Evolutionary conservation across 2,113 vertebrate genomes (phyloP).

Genomic region (Vidua macroura): DNA sequence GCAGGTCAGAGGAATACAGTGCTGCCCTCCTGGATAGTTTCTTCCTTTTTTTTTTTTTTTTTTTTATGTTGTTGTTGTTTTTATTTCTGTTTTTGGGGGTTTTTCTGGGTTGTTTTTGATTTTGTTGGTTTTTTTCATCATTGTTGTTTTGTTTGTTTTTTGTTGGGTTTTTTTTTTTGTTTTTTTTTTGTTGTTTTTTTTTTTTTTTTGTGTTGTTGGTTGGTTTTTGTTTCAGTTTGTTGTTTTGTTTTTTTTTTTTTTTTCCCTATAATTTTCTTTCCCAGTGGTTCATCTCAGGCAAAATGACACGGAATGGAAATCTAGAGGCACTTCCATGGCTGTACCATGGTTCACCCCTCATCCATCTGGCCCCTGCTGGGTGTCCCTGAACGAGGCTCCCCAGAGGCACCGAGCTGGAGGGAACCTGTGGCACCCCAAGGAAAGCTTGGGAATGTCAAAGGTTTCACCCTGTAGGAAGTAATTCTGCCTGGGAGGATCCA

Average conservation of each 20-base stretch:
- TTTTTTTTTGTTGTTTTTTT: not conserved
- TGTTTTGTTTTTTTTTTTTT: too few species aligned
- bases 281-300: not conserved
- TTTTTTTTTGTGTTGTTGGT: not conserved
- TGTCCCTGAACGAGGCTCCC: not conserved
- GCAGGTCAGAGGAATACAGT: not conserved
- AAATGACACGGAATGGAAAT: not conserved
- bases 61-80: too few species aligned
- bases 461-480: not conserved
- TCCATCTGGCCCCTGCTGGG: not conserved
- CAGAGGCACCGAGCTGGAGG: not conserved
- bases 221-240: not conserved
- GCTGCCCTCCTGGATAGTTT: not conserved
- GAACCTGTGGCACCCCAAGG: not conserved
- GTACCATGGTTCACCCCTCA: accelerated
- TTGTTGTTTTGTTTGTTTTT: not conserved
- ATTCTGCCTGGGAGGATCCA: not conserved
- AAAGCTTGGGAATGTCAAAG: not conserved
- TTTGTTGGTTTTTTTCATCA: not conserved
- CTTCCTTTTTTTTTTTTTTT: not conserved
- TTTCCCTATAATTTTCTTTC: not conserved
- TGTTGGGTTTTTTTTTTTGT: not conserved
- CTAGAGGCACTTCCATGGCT: not conserved
- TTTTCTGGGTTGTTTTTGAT: not conserved
- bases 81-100: not conserved